Percentiles rank a stretch among this genome's conserved stretches.
These are phyloP conservation scores for Cyrtonyx montezumae DNA, from an alignment of 2,113 vertebrate genomes.

Conservation along the genomic window DNA sequence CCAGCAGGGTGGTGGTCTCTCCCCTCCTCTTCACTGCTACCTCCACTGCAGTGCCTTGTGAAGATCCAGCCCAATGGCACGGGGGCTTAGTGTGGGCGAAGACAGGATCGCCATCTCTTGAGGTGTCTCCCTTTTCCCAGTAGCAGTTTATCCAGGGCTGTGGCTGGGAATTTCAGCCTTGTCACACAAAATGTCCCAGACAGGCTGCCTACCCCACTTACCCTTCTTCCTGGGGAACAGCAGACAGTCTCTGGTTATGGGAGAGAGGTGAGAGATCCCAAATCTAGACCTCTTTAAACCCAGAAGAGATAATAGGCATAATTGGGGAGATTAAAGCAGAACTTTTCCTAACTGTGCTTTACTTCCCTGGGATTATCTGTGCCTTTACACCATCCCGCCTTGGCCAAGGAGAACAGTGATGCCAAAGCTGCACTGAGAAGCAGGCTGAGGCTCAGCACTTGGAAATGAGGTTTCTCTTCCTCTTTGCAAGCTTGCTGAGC, in stretches of 20 bases:
- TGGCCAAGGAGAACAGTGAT: background rate
- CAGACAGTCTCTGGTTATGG: background rate
- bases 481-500: background rate
- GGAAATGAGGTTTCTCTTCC: background rate
- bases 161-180: background rate
- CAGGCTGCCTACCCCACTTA: background rate
- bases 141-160: background rate
- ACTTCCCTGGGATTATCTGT: background rate
- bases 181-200: background rate
- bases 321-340: accelerated
- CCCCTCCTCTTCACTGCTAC: background rate
- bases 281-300: background rate
- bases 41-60: background rate
- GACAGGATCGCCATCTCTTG: background rate
- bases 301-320: background rate
- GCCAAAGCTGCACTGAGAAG: background rate
- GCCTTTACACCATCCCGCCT: background rate
- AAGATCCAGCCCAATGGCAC: background rate
- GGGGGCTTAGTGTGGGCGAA: background rate
- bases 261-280: background rate
- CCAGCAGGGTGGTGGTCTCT: background rate
- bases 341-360: background rate
- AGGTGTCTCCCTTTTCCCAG: background rate
- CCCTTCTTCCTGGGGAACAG: background rate
- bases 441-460: background rate